These are phyloP conservation scores for Montipora capricornis DNA, from an alignment of 64 coral and sea anemone genomes.

Conservation along the genomic window DNA sequence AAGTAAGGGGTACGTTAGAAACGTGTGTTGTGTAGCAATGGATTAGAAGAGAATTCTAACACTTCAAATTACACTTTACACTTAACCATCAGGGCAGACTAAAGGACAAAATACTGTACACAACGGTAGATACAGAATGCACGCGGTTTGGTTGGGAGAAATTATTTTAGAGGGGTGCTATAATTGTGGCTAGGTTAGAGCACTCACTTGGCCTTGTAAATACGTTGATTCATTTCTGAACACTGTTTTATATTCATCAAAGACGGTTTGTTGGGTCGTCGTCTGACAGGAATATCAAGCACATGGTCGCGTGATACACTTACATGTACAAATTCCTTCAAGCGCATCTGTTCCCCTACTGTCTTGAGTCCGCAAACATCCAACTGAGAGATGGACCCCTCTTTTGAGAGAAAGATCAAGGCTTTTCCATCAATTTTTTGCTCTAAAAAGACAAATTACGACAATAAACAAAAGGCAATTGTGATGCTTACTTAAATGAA, in stretches of 20 bases:
- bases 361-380: slow-evolving; percentile 31
- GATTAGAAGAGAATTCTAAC: too few relatives aligned
- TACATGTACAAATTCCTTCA: background rate
- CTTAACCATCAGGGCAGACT: too few relatives aligned
- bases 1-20: too few relatives aligned
- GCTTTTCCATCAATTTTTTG: slow-evolving; percentile 1
- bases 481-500: too few relatives aligned
- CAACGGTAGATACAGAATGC: too few relatives aligned
- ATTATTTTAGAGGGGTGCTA: background rate
- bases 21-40: too few relatives aligned
- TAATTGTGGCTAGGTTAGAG: background rate
- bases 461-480: too few relatives aligned
- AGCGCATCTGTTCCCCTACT: slow-evolving; percentile 34
- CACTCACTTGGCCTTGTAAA: slow-evolving; percentile 60
- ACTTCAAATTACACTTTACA: too few relatives aligned
- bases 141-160: too few relatives aligned
- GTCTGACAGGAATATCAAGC: background rate
- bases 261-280: slow-evolving; percentile 15
- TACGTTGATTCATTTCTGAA: slow-evolving; percentile 11
- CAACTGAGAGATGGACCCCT: slow-evolving; percentile 24
- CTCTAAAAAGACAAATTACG: too few relatives aligned
- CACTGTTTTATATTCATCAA: background rate
- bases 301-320: background rate
- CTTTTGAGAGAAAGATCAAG: slow-evolving; percentile 15
- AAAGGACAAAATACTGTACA: too few relatives aligned